These are phyloP conservation scores for Enteromius unitaeniatus DNA, from an alignment of 2,797 vertebrate species.

Conservation along the genomic window DNA sequence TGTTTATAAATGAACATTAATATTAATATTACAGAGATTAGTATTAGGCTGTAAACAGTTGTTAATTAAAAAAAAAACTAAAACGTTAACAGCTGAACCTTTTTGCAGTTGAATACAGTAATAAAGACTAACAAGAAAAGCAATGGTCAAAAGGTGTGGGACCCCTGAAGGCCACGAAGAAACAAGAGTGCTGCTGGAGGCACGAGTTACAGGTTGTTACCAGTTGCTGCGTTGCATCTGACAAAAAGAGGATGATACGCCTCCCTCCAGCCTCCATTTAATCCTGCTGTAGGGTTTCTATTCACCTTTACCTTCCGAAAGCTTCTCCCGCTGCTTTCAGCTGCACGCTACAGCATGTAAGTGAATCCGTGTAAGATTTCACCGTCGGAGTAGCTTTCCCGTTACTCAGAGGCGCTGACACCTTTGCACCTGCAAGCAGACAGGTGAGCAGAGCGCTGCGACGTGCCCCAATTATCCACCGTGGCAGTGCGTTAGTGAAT, in stretches of 20 bases:
- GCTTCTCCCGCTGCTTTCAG: slow-evolving; percentile 46
- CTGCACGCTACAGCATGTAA: slow-evolving; percentile 56
- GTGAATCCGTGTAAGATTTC: slow-evolving; percentile 59
- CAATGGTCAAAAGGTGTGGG: not conserved
- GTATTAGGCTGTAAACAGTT: not conserved
- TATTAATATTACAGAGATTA: no score
- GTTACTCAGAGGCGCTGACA: slow-evolving; percentile 62
- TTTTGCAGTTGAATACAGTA: not conserved
- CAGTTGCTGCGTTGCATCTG: not conserved
- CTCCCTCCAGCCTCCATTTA: slow-evolving; percentile 35
- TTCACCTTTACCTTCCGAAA: slow-evolving; percentile 39
- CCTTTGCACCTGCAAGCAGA: slow-evolving; percentile 70
- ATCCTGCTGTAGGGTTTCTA: slow-evolving; percentile 23
- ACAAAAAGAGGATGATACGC: slow-evolving; percentile 10
- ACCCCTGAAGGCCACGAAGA: not conserved
- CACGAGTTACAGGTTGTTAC: slow-evolving; percentile 24
- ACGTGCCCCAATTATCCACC: slow-evolving; percentile 74
- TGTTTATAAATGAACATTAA: not conserved
- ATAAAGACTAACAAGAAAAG: not conserved
- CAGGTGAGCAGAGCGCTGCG: slow-evolving; percentile 71
- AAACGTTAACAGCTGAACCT: not conserved
- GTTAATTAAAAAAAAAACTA: not conserved
- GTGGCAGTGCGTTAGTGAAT: slow-evolving; percentile 73
- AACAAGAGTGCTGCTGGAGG: not conserved
- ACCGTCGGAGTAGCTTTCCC: slow-evolving; percentile 37